These are phyloP conservation scores for Cyclura pinguis DNA, from an alignment of 2,797 vertebrate species.

Conservation along the genomic window DNA sequence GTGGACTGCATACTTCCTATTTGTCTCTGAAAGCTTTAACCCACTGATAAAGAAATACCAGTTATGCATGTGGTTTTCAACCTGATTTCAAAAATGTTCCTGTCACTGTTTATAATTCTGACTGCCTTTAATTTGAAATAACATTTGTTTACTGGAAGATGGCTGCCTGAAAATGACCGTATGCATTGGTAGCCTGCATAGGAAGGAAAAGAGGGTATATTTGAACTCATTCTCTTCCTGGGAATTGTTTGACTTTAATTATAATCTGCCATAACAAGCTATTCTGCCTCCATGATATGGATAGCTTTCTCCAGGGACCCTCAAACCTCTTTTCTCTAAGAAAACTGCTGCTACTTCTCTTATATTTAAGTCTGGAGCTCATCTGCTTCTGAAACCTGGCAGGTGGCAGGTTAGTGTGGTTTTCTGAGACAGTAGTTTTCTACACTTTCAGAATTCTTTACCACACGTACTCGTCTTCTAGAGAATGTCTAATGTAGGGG, in stretches of 20 bases:
- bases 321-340: neutral
- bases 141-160: conserved; percentile 64
- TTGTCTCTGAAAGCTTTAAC: conserved; percentile 60
- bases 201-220: neutral
- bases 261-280: neutral
- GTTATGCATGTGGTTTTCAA: conserved; percentile 54
- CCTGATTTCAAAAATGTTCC: conserved; percentile 59
- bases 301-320: neutral
- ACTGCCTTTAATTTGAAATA: conserved; percentile 48
- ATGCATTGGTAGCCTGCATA: conserved; percentile 46
- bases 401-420: neutral
- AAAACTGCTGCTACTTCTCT: neutral
- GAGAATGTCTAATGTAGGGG: neutral
- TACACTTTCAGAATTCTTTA: neutral
- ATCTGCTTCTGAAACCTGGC: neutral
- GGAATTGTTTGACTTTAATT: conserved; percentile 7
- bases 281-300: neutral
- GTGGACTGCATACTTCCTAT: conserved; percentile 45
- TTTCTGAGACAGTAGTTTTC: neutral
- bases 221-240: neutral
- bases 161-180: conserved; percentile 49
- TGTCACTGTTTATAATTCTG: conserved; percentile 59
- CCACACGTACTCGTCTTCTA: neutral
- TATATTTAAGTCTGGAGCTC: neutral
- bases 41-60: conserved; percentile 57